Conservation (phyloP, 2,113 vertebrate genomes). For the Oncorhynchus gorbuscha region DNA sequence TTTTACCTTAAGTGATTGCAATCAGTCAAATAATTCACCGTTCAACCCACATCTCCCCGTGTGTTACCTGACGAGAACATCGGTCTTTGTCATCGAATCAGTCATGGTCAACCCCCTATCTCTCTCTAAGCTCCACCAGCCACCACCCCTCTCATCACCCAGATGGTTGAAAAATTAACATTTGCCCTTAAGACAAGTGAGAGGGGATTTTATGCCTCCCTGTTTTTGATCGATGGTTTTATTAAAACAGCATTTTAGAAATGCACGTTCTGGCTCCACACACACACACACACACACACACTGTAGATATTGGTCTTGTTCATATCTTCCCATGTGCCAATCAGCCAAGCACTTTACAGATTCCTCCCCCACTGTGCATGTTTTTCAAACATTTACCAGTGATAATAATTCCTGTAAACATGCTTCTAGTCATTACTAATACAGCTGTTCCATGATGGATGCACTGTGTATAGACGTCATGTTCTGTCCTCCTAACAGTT, state of each 20-base stretch:
- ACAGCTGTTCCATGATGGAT: too few relatives aligned
- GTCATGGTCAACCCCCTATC: slow-evolving; percentile 22
- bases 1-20: neutral
- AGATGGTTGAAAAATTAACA: slow-evolving; percentile 3
- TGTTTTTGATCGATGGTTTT: slow-evolving; percentile 11
- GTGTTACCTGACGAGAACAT: slow-evolving; percentile 24
- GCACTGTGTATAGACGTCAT: too few relatives aligned
- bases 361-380: neutral
- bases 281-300: neutral
- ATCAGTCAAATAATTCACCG: slow-evolving; percentile 8
- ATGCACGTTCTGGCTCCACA: neutral
- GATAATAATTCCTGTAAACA: neutral
- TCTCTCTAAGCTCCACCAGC: neutral
- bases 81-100: neutral
- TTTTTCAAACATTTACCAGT: neutral
- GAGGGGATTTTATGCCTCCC: neutral
- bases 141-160: neutral
- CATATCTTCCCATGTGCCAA: neutral
- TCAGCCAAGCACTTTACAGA: neutral
- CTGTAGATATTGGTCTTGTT: neutral
- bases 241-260: slow-evolving; percentile 4
- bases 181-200: slow-evolving; percentile 1
- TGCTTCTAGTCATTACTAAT: too few relatives aligned
- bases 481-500: too few relatives aligned
- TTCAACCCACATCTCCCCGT: neutral